Conservation (phyloP, 2,888 invertebrate genomes). For the Limnephilus auricula region DNA sequence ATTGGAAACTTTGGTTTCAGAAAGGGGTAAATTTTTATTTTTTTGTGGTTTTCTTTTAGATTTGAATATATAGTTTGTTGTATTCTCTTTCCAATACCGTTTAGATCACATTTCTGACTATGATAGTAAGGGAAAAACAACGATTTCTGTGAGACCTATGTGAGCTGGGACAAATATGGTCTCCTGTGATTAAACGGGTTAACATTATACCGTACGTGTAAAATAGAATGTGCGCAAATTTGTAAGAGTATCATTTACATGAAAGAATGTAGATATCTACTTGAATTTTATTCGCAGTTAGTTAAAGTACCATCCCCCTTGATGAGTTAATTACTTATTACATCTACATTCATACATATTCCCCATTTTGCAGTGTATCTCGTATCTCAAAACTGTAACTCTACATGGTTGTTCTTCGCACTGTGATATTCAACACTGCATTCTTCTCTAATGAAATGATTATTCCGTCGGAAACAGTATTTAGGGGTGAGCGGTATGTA, state of each 20-base stretch:
- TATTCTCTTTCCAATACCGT: too few relatives aligned
- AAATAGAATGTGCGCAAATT: neutral
- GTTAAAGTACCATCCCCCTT: neutral
- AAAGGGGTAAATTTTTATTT: too few relatives aligned
- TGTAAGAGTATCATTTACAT: neutral
- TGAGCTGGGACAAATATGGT: too few relatives aligned
- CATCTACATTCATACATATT: neutral
- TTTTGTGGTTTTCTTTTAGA: too few relatives aligned
- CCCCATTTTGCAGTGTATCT: neutral
- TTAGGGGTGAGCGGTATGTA: conserved; percentile 25
- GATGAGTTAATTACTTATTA: conserved; percentile 17
- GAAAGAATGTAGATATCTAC: neutral
- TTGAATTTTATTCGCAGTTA: neutral
- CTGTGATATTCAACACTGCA: conserved; percentile 45
- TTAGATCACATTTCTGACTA: too few relatives aligned
- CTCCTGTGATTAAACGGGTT: too few relatives aligned
- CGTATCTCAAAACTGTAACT: neutral
- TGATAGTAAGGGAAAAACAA: too few relatives aligned
- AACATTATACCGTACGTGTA: neutral
- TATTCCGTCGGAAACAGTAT: conserved; percentile 42
- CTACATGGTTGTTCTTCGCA: conserved; percentile 31
- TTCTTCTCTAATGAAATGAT: conserved; percentile 34
- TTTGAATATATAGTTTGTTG: too few relatives aligned
- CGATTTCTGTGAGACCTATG: too few relatives aligned
- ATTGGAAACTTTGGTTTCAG: too few relatives aligned